phyloP scores from a whole-genome alignment of 2,888 invertebrate genomes.

The Dromius quadrimaculatus region DNA sequence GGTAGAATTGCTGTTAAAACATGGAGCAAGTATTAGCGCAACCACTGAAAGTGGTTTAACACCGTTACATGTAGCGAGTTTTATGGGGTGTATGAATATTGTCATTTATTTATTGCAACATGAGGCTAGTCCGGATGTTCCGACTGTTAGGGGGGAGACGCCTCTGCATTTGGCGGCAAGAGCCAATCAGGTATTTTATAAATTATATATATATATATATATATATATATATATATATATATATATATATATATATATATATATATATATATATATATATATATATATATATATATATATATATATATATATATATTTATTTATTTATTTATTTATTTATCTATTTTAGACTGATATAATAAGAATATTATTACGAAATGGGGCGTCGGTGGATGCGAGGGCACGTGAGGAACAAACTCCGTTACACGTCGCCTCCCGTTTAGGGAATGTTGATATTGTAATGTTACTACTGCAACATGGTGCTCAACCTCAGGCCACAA shows the following conservation, averaged over 20 bases:
- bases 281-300: too few species aligned
- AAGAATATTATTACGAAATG: conserved; percentile 92
- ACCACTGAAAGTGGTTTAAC: conserved; percentile 89
- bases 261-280: too few species aligned
- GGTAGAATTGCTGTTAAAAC: conserved; percentile 93
- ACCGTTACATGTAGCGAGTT: conserved; percentile 96
- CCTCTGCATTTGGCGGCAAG: conserved; percentile 96
- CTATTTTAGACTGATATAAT: conserved; percentile 86
- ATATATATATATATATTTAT: background rate
- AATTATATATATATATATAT: background rate
- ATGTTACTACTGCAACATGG: conserved; percentile 94
- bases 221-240: too few species aligned
- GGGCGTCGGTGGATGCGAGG: conserved; percentile 79
- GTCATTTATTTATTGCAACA: conserved; percentile 95
- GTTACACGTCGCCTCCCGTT: conserved; percentile 93
- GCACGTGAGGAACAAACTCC: conserved; percentile 95
- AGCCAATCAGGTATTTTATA: conserved; percentile 81
- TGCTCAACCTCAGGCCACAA: conserved; percentile 88
- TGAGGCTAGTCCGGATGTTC: conserved; percentile 93
- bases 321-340: conserved; percentile 8
- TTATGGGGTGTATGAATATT: conserved; percentile 99
- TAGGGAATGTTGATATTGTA: conserved; percentile 97
- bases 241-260: too few species aligned
- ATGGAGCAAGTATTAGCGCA: conserved; percentile 85
- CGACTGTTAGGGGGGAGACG: conserved; percentile 96